phyloP scores from a whole-genome alignment of 1,140 invertebrate genomes.

The Melipona quadrifasciata region DNA sequence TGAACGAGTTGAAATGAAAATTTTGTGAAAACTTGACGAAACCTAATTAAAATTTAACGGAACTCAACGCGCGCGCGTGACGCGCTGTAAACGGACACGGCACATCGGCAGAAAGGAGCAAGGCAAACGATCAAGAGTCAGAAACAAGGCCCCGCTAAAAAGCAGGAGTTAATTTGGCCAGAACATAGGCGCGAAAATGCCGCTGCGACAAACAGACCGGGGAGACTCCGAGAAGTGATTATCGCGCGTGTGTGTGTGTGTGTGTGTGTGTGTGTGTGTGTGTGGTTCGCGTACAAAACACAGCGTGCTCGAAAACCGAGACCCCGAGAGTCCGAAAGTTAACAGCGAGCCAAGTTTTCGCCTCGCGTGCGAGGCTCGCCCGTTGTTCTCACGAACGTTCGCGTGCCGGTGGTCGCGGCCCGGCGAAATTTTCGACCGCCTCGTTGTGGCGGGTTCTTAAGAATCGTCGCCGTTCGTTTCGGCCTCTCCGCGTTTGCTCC shows the following conservation, averaged over 20 bases:
- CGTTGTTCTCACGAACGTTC: constrained; percentile 1
- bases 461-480: background rate
- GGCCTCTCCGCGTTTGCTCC: background rate
- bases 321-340: background rate
- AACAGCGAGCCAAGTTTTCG: background rate
- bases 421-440: background rate
- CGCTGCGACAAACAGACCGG: background rate
- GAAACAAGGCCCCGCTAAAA: constrained; percentile 7
- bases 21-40: too few relatives aligned
- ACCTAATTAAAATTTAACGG: too few relatives aligned
- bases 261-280: too few relatives aligned
- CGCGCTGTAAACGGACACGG: too few relatives aligned
- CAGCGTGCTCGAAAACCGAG: background rate
- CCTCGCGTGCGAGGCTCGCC: too few relatives aligned
- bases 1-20: too few relatives aligned
- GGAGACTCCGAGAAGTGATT: background rate
- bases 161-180: background rate
- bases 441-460: constrained; percentile 47
- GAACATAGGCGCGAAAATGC: background rate
- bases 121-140: background rate
- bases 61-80: too few relatives aligned
- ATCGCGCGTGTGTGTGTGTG: too few relatives aligned
- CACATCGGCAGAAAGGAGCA: background rate
- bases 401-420: background rate
- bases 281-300: background rate